Evolutionary conservation across 2,113 vertebrate genomes (phyloP), one percentile per base, ranked within the genome.

Genomic region (Sapajus apella): DNA sequence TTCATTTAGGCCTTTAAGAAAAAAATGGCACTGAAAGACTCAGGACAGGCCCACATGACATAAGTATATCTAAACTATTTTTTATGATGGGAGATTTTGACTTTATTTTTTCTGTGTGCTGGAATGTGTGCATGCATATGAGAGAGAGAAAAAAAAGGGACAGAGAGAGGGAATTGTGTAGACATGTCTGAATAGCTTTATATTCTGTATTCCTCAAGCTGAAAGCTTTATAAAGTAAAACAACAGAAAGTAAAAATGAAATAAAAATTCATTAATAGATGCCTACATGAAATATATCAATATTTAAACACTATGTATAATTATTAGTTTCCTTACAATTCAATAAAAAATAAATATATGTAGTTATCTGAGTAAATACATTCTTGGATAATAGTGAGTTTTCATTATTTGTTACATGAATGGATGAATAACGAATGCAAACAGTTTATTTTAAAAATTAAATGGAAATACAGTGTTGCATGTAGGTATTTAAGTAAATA

Each of bases 401-500:
- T 25, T 88, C 27, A 64, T 77, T 37, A 52, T 81, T 82, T 93
- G 21, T 72, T 85, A 9, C 12, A 88, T 91, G 35, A 73, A 75
- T 64, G 47, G 30, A 80, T 56, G 37, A 94, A 73, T 6, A 91
- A 52, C n/a, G 8, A 77, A 77, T 90, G 25, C 43, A 86, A 95
- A 21, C 0, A 3, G 5, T 18, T 11, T 64, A 30, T n/a, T 73
- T 87, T 87, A 73, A 94, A 94, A 86, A 77, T 13, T 92, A 89
- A 96, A 45, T 56, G 27, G 10, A 66, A 87, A 61, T 87, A 87
- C 50, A 52, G 75, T 75, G 56, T 32, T 75, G n/a, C 1, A 5
- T 95, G 12, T 91, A 64, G 18, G 2, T 50, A 66, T 88, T 96
- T 95, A 87, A 76, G 35, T 75, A 91, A 75, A 97, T 45, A 93